Evolutionary conservation across 1,140 invertebrate species (phyloP).

Genomic region (Apolygus lucorum): DNA sequence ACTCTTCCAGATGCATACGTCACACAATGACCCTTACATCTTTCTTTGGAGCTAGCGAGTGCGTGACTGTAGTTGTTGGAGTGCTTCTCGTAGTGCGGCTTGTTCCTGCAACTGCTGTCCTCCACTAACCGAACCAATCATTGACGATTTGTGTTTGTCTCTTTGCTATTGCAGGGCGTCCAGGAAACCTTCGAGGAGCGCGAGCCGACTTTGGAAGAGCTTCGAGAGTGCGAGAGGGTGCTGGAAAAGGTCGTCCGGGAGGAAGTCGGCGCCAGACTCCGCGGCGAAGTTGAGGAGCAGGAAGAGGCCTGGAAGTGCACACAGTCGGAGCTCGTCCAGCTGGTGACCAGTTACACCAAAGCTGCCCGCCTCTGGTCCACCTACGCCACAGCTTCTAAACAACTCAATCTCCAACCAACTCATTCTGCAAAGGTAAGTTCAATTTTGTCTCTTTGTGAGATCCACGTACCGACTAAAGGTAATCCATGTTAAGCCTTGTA

Average conservation of each 20-base stretch:
- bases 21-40: no score
- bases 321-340: constrained; percentile 56
- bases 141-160: background rate
- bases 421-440: constrained; percentile 46
- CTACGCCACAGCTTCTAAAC: constrained; percentile 64
- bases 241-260: constrained; percentile 48
- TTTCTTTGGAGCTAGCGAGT: no score
- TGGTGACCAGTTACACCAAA: constrained; percentile 62
- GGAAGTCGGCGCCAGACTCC: constrained; percentile 46
- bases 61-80: no score
- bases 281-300: constrained; percentile 61
- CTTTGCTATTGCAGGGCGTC: constrained; percentile 44
- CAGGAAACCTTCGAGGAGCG: constrained; percentile 54
- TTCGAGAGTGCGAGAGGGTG: constrained; percentile 55
- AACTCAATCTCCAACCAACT: constrained; percentile 60
- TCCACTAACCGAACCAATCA: no score
- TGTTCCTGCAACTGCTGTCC: no score
- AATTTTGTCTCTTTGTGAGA: no score
- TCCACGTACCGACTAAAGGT: no score
- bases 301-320: constrained; percentile 66
- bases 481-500: no score
- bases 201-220: constrained; percentile 58
- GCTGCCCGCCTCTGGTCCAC: constrained; percentile 67
- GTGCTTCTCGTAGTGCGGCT: no score
- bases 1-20: no score